phyloP scores from a whole-genome alignment of 1,140 invertebrate species.

The Pseudomyrmex flavicornis region DNA sequence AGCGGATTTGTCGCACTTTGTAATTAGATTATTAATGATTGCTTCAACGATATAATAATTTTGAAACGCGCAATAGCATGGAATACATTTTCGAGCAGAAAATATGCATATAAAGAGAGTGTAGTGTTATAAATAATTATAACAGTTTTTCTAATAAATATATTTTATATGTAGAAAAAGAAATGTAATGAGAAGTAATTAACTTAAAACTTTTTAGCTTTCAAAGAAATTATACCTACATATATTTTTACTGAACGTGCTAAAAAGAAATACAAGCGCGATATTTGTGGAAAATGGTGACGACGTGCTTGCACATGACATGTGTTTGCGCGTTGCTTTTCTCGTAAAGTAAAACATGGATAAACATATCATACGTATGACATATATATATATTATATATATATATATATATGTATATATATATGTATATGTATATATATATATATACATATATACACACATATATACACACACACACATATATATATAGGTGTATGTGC shows the following conservation, averaged over 20 bases:
- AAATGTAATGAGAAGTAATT: not conserved
- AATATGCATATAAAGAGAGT: not conserved
- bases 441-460: too few species aligned
- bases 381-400: not conserved
- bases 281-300: constrained; percentile 14
- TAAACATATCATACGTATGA: constrained; percentile 35
- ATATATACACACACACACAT: too few species aligned
- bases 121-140: too few species aligned
- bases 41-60: constrained; percentile 10
- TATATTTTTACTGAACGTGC: not conserved
- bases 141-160: too few species aligned
- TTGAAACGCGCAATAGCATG: not conserved
- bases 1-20: not conserved
- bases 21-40: constrained; percentile 31
- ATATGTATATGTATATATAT: too few species aligned
- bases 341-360: constrained; percentile 13
- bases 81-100: not conserved
- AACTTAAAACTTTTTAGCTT: not conserved
- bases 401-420: too few species aligned
- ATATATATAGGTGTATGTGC: not conserved
- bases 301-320: constrained; percentile 45
- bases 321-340: constrained; percentile 12
- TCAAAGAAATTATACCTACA: not conserved
- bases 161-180: not conserved
- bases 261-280: not conserved